Conservation (phyloP, 2,888 invertebrate species). For the Parochlus steinenii region DNA sequence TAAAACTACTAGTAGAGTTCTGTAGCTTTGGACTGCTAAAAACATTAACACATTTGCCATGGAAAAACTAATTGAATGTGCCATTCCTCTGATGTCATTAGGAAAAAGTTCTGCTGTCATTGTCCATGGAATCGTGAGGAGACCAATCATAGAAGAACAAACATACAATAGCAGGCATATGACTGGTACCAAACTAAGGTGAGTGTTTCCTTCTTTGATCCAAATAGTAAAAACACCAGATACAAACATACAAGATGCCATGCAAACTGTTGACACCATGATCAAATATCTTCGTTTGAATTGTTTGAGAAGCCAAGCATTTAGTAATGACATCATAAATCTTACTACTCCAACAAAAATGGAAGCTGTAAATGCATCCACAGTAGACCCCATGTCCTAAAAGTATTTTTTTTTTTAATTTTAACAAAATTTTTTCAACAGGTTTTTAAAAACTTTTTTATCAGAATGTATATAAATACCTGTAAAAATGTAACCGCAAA, state of each 20-base stretch:
- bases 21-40: slow-evolving; percentile 36
- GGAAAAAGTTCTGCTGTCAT: slow-evolving; percentile 47
- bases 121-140: slow-evolving; percentile 45
- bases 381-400: slow-evolving; percentile 34
- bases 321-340: slow-evolving; percentile 38
- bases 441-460: no score
- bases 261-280: slow-evolving; percentile 35
- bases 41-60: slow-evolving; percentile 41
- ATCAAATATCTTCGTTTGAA: slow-evolving; percentile 36
- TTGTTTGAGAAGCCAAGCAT: slow-evolving; percentile 35
- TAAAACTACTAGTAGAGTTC: slow-evolving; percentile 22
- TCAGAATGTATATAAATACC: slow-evolving; percentile 29
- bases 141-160: slow-evolving; percentile 39
- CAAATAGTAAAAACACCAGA: slow-evolving; percentile 37
- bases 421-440: no score
- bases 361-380: slow-evolving; percentile 38
- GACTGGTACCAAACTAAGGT: slow-evolving; percentile 33
- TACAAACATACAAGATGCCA: slow-evolving; percentile 38
- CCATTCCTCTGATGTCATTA: slow-evolving; percentile 39
- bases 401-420: no score
- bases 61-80: slow-evolving; percentile 39
- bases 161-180: slow-evolving; percentile 36
- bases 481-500: slow-evolving; percentile 42
- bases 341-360: slow-evolving; percentile 38
- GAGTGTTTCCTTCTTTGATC: slow-evolving; percentile 27